Evolutionary conservation across 2,797 vertebrate genomes (phyloP), one percentile per base, ranked within the genome.

Genomic region (Esox masquinongy): DNA sequence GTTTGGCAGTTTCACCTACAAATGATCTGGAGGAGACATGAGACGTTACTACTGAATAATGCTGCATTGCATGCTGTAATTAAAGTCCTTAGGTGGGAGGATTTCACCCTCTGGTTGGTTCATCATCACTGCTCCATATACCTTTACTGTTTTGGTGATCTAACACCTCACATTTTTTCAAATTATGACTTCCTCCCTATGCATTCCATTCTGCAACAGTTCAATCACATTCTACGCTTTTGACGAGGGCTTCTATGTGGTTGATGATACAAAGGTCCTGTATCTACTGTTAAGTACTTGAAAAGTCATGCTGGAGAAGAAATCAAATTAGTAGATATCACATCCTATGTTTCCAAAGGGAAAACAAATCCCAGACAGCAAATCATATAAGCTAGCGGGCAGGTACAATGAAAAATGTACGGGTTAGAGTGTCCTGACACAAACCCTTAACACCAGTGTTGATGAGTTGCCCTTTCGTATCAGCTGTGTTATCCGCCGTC

Each of bases 61-160:
- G 66, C 34, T 43, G 34, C 66, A 68, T 16, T 36, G 34, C 8
- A 1, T 8, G 1, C 19, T 22, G 36, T 36, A 43, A 68, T 34
- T 31, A 15, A 29, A 29, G 11, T 64, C 24, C 3, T 31, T 31
- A 39, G 16, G 16, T 26, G 70, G 39, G 22, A 47, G n/a, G 11
- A 70, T 24, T 70, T 70, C 16, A 70, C 16, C 68, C 68, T 29
- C n/a, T 6, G 15, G 7, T 70, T 26, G 68, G 29, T 34, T 11
- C 29, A 56, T 53, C 29, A 72, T 72, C 70, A 31, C 8, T 53
- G 49, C 50, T 29, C 49, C 70, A 53, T 72, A 17, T 34, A 70
- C 69, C 26, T 36, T 67, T 67, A 67, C 64, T 31, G 64, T 67
- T 36, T 67, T 31, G 64, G 64, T 67, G 15, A 16, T 19, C 64